These are phyloP conservation scores for Pomacea canaliculata DNA, from an alignment of 2,888 invertebrate genomes.

Conservation along the genomic window DNA sequence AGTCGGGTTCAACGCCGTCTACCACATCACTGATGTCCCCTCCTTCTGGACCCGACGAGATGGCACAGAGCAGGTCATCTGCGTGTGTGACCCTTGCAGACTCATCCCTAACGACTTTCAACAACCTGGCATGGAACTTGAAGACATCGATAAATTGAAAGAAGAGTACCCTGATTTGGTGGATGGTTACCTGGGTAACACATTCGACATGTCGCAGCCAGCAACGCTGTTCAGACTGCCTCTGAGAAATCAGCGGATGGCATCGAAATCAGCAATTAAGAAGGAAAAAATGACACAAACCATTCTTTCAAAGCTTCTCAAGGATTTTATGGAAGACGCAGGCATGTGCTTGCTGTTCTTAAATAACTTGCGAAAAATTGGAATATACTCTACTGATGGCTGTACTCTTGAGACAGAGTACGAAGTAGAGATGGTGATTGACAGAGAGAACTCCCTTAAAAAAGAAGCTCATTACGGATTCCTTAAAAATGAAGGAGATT, in stretches of 20 bases:
- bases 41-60: constrained; percentile 58
- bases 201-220: constrained; percentile 31
- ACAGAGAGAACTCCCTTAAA: constrained; percentile 4
- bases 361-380: constrained; percentile 52
- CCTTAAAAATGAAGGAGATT: constrained; percentile 6
- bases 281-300: constrained; percentile 34
- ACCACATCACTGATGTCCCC: constrained; percentile 66
- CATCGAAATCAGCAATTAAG: constrained; percentile 48
- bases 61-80: constrained; percentile 36
- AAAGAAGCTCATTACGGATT: constrained; percentile 23
- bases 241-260: constrained; percentile 49
- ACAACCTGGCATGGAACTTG: constrained; percentile 43
- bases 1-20: constrained; percentile 67
- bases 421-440: constrained; percentile 25
- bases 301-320: constrained; percentile 40
- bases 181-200: constrained; percentile 48
- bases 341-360: constrained; percentile 58
- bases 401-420: constrained; percentile 33
- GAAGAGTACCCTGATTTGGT: constrained; percentile 45
- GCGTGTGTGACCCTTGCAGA: constrained; percentile 51
- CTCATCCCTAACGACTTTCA: constrained; percentile 38
- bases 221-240: constrained; percentile 64
- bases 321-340: constrained; percentile 47
- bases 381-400: constrained; percentile 33
- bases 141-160: constrained; percentile 30